phyloP scores from a whole-genome alignment of 2,888 invertebrate species.

The Xestia ashworthii region DNA sequence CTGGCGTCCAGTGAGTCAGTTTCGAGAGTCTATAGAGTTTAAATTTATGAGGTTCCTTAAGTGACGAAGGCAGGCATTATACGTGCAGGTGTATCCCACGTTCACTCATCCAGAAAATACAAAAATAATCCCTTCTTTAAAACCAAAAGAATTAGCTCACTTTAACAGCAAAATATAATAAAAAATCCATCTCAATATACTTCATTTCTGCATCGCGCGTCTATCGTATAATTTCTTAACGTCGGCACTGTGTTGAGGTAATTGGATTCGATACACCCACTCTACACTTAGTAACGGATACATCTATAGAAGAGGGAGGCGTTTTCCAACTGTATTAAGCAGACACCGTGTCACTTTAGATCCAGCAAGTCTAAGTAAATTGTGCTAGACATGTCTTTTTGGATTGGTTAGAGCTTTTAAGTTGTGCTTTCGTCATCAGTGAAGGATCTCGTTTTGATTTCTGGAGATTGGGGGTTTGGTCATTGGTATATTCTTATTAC shows the following conservation, averaged over 20 bases:
- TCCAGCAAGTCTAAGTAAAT: slow-evolving; percentile 29
- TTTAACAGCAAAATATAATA: slow-evolving; percentile 46
- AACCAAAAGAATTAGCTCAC: slow-evolving; percentile 20
- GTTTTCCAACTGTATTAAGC: slow-evolving; percentile 57
- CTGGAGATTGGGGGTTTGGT: too few relatives aligned
- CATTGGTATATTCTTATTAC: not conserved
- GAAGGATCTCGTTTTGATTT: not conserved
- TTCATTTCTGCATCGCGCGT: slow-evolving; percentile 63
- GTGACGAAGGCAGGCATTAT: not conserved
- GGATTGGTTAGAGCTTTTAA: not conserved
- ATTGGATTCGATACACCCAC: slow-evolving; percentile 76
- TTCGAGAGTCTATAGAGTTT: too few relatives aligned
- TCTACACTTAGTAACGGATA: slow-evolving; percentile 62
- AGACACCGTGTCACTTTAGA: slow-evolving; percentile 59
- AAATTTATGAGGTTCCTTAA: not conserved
- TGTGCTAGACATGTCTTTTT: not conserved
- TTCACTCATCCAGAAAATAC: not conserved
- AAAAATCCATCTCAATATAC: slow-evolving; percentile 59
- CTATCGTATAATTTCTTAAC: slow-evolving; percentile 78
- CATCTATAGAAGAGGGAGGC: slow-evolving; percentile 46
- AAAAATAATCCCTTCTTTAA: not conserved
- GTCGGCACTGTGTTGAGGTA: slow-evolving; percentile 75
- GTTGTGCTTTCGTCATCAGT: not conserved
- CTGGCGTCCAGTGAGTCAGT: too few relatives aligned
- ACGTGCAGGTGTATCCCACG: not conserved